A percentile compares a stretch with the other conserved stretches of the same genome.
Evolutionary conservation across 2,888 invertebrate species (phyloP).

Genomic region (Phragmatobia fuliginosa): DNA sequence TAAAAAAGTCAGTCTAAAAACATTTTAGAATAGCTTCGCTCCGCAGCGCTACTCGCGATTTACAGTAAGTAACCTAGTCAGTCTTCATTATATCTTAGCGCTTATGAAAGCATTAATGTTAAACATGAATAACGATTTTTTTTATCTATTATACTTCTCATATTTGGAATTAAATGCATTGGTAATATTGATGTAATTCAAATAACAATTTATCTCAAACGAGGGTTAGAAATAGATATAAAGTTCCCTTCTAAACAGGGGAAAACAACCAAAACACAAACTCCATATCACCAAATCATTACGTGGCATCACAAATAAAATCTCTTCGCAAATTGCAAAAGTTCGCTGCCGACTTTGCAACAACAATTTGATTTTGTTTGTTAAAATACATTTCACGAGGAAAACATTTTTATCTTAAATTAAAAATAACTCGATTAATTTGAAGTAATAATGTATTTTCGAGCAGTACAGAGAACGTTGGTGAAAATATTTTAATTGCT

Average conservation of each 20-base stretch:
- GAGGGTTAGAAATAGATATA: not conserved
- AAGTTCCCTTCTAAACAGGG: not conserved
- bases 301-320: constrained; percentile 26
- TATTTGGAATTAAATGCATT: not conserved
- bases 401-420: constrained; percentile 25
- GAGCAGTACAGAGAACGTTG: not conserved
- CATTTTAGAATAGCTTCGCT: too few relatives aligned
- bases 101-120: too few relatives aligned
- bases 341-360: constrained; percentile 26
- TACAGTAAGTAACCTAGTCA: too few relatives aligned
- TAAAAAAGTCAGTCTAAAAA: too few relatives aligned
- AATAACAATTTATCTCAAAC: not conserved
- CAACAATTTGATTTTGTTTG: constrained; percentile 12
- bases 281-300: constrained; percentile 28
- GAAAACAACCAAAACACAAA: not conserved
- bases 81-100: too few relatives aligned
- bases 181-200: not conserved
- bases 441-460: constrained; percentile 8
- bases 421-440: constrained; percentile 25
- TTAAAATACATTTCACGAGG: constrained; percentile 22
- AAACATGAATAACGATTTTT: too few relatives aligned
- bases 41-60: too few relatives aligned
- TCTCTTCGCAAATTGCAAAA: constrained; percentile 40
- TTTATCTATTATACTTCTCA: not conserved
- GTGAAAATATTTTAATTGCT: not conserved